Percentiles rank a stretch among this genome's conserved stretches.
Evolutionary conservation across 2,113 vertebrate species (phyloP).

Genomic region (Ceratotherium simum): DNA sequence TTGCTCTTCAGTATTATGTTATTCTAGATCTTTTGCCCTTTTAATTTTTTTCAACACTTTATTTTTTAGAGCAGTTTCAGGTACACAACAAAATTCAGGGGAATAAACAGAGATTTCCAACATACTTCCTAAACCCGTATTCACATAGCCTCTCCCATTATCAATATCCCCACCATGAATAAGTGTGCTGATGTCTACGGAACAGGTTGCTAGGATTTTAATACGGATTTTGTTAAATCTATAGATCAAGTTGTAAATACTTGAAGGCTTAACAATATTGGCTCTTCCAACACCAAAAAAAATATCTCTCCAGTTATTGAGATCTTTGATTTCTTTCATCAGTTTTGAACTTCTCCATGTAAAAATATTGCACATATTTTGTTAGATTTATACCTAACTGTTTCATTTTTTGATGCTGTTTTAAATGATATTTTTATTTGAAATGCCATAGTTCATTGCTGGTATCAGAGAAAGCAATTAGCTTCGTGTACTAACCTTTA

Average conservation of each 20-base stretch:
- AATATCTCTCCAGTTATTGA: background rate
- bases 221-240: background rate
- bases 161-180: no score
- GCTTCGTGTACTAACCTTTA: no score
- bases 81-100: background rate
- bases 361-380: background rate
- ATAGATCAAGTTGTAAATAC: background rate
- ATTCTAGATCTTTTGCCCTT: background rate
- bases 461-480: no score
- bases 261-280: background rate
- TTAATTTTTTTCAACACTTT: background rate
- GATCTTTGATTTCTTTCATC: background rate
- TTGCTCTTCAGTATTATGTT: background rate
- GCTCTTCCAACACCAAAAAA: background rate
- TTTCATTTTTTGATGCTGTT: background rate
- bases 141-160: no score
- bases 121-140: rapidly evolving
- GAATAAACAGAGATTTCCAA: background rate
- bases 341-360: background rate
- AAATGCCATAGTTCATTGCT: background rate
- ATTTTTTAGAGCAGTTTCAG: background rate
- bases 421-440: background rate
- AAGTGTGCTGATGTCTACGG: background rate
- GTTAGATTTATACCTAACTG: background rate
- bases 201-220: background rate